These are phyloP conservation scores for Adelphocoris suturalis DNA, from an alignment of 2,888 invertebrate genomes.

Conservation along the genomic window DNA sequence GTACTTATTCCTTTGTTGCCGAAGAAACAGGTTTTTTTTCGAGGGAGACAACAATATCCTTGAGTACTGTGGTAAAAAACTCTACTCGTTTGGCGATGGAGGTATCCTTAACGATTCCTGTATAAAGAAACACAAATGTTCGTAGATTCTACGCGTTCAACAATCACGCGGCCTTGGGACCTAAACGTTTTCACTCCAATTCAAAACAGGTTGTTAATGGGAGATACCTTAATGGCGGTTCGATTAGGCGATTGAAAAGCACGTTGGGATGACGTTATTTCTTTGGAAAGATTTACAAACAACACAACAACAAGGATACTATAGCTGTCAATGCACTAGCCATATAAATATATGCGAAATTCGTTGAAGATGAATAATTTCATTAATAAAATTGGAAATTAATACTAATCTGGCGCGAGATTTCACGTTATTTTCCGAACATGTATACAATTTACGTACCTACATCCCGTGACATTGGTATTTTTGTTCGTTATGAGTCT, in stretches of 20 bases:
- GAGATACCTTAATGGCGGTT: background rate
- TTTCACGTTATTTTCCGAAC: too few species aligned
- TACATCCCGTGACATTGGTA: too few species aligned
- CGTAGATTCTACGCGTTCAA: conserved; percentile 8
- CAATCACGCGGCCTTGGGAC: conserved; percentile 17
- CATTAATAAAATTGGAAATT: too few species aligned
- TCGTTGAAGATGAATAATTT: too few species aligned
- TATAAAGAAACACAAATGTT: conserved; percentile 20
- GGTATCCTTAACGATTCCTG: background rate
- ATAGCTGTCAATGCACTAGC: too few species aligned
- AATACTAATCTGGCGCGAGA: too few species aligned
- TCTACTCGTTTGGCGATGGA: background rate
- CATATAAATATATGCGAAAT: too few species aligned
- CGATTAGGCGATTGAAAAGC: conserved; percentile 35
- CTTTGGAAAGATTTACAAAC: background rate
- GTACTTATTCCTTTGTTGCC: background rate
- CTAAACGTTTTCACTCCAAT: conserved; percentile 52
- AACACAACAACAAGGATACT: background rate
- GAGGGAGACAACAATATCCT: conserved; percentile 7
- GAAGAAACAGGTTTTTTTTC: conserved; percentile 1
- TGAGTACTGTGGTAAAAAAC: background rate
- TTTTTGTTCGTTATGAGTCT: too few species aligned
- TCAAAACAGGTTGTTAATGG: conserved; percentile 53
- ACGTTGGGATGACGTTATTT: background rate
- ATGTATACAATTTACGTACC: too few species aligned